Percentiles rank a stretch among this genome's conserved stretches.
Evolutionary conservation across 2,113 vertebrate species (phyloP).

Genomic region (Cavia porcellus): DNA sequence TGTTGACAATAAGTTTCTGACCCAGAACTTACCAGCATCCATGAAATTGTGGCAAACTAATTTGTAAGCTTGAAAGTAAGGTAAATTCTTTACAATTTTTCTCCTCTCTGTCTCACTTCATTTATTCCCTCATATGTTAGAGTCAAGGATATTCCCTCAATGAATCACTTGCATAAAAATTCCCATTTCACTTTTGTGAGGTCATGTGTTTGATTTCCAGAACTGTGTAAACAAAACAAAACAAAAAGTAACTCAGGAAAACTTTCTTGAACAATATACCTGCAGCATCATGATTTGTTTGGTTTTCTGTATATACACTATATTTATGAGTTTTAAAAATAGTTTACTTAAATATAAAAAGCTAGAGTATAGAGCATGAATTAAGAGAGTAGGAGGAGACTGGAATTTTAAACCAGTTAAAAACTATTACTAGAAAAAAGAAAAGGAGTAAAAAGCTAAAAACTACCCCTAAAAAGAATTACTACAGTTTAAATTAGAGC

Average conservation of each 20-base stretch:
- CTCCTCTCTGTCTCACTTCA: background rate
- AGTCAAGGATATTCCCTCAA: background rate
- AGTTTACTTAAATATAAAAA: conserved; percentile 7
- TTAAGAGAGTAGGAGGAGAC: background rate
- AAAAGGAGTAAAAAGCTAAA: background rate
- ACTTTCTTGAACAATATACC: background rate
- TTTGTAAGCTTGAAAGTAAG: conserved; percentile 5
- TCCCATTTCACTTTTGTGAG: background rate
- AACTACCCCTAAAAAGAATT: background rate
- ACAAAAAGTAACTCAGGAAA: background rate
- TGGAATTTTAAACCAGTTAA: background rate
- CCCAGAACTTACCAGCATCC: background rate
- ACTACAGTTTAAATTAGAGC: conserved; percentile 14
- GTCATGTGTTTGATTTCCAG: background rate
- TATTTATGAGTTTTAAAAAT: background rate
- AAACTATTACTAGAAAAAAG: background rate
- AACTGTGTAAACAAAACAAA: background rate
- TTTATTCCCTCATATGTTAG: background rate
- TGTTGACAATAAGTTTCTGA: background rate
- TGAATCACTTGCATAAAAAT: background rate
- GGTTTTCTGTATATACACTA: background rate
- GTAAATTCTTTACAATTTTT: background rate
- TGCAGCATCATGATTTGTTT: background rate
- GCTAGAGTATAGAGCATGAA: background rate
- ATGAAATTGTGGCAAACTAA: background rate